phyloP scores from a whole-genome alignment of 1,140 invertebrate genomes.

The Sycophila sp. region DNA sequence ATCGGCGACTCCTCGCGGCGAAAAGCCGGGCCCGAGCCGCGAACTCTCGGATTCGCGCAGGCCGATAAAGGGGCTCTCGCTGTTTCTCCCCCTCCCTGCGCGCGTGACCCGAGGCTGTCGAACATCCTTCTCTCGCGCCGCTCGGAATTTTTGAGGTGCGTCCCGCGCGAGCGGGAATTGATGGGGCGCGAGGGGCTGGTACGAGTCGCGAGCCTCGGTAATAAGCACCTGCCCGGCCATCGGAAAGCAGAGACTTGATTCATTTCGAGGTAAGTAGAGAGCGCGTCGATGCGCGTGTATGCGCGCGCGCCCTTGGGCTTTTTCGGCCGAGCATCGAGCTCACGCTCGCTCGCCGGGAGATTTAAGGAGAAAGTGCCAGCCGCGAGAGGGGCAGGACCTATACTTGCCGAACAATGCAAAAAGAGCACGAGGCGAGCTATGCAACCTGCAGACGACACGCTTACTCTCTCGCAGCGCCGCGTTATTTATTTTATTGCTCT shows the following conservation, averaged over 20 bases:
- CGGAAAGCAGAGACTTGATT: constrained; percentile 61
- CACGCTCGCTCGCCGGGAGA: constrained; percentile 15
- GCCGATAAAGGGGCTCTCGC: constrained; percentile 15
- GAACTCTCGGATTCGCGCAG: neutral
- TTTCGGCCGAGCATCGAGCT: constrained; percentile 40
- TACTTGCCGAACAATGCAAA: constrained; percentile 26
- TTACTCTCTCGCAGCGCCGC: too few relatives aligned
- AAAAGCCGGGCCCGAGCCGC: neutral
- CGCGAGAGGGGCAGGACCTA: constrained; percentile 10
- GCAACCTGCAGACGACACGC: neutral
- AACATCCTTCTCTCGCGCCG: too few relatives aligned
- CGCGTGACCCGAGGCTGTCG: constrained; percentile 20
- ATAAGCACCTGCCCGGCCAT: constrained; percentile 64
- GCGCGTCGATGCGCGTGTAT: constrained; percentile 47
- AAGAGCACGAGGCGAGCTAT: neutral
- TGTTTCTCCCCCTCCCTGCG: neutral
- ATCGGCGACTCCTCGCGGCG: neutral
- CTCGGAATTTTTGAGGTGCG: too few relatives aligned
- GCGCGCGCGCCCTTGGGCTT: constrained; percentile 55
- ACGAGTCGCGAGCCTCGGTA: constrained; percentile 57
- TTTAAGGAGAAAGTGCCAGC: constrained; percentile 11
- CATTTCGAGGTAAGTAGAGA: constrained; percentile 68
- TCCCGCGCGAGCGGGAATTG: neutral
- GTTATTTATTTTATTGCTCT: too few relatives aligned
- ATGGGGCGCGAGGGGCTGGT: neutral